phyloP scores from a whole-genome alignment of 2,888 invertebrate species.

The Heterodera filipjevi region DNA sequence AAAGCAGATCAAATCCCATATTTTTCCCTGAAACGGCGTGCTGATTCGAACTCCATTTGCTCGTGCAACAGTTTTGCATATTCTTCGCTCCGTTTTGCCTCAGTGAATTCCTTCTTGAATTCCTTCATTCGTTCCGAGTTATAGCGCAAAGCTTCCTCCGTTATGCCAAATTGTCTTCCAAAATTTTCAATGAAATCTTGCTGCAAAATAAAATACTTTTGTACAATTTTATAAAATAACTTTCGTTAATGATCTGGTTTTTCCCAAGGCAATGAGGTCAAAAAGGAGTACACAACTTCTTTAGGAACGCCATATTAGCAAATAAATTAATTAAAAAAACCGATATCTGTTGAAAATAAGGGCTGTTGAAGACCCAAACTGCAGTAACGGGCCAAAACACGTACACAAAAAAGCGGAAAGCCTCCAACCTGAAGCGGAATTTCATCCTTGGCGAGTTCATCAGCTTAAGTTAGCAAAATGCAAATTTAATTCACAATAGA shows the following conservation, averaged over 20 bases:
- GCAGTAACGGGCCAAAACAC: conserved; percentile 11
- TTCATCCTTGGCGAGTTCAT: neutral
- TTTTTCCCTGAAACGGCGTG: conserved; percentile 8
- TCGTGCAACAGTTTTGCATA: conserved; percentile 23
- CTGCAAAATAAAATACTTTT: neutral
- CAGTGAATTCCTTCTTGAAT: conserved; percentile 10
- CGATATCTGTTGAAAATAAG: conserved; percentile 2
- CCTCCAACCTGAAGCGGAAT: conserved; percentile 3
- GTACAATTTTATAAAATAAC: no score
- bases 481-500: neutral
- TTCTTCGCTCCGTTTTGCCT: conserved; percentile 18
- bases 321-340: no score
- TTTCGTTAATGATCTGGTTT: no score
- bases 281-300: no score
- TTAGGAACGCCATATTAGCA: no score
- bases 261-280: no score
- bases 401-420: neutral
- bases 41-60: conserved; percentile 28
- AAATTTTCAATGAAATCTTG: neutral
- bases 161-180: neutral
- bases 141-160: neutral
- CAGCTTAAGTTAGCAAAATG: neutral
- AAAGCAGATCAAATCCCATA: conserved; percentile 16
- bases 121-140: conserved; percentile 1
- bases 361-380: conserved; percentile 24